Evolutionary conservation across 2,113 vertebrate species (phyloP).

Genomic region (Mionectes macconnelli): DNA sequence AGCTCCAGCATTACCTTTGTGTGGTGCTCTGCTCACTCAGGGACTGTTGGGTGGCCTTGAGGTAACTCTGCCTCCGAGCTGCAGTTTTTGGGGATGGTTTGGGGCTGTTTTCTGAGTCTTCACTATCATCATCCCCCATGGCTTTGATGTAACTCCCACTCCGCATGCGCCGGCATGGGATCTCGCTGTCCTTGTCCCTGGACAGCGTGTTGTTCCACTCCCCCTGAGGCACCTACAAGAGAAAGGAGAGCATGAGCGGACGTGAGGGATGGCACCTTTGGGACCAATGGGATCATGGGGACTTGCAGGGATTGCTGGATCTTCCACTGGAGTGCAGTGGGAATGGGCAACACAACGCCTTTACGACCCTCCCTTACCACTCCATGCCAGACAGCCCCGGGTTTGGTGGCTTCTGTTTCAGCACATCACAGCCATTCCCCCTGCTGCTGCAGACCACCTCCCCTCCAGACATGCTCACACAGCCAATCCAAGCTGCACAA

Average conservation of each 20-base stretch:
- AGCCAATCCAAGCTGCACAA: neutral
- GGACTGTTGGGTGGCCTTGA: conserved; percentile 97
- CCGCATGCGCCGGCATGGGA: conserved; percentile 96
- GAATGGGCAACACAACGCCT: neutral
- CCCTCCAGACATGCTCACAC: neutral
- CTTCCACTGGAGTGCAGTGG: neutral
- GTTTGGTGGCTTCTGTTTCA: neutral
- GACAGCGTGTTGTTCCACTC: conserved; percentile 92
- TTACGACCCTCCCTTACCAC: neutral
- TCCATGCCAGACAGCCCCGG: neutral
- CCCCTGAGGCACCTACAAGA: conserved; percentile 78
- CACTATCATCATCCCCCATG: conserved; percentile 98
- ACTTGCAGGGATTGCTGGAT: neutral
- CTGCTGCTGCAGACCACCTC: neutral
- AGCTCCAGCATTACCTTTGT: conserved; percentile 83
- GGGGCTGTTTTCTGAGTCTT: conserved; percentile 93
- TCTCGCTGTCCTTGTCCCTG: conserved; percentile 83
- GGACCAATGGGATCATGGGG: neutral
- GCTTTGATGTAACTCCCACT: conserved; percentile 99
- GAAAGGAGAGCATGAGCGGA: neutral
- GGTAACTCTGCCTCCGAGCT: conserved; percentile 97
- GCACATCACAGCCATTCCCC: neutral
- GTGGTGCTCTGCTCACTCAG: conserved; percentile 94
- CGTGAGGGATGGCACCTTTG: neutral
- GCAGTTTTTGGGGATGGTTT: conserved; percentile 95